phyloP scores from a whole-genome alignment of 2,113 vertebrate species.

The Sebastes schlegelii region DNA sequence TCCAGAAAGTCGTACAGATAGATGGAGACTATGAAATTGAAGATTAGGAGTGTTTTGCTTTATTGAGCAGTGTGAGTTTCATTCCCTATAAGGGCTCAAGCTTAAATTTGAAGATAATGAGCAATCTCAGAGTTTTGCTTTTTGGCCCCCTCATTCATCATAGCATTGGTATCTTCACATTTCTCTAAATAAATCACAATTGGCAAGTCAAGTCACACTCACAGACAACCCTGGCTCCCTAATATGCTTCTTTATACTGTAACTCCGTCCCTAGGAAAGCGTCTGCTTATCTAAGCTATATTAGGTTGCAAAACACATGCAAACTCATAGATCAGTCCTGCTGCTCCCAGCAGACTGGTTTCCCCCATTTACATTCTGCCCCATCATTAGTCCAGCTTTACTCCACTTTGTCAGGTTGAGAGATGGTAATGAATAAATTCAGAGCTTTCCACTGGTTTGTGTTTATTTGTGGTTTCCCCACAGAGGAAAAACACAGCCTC shows the following conservation, averaged over 20 bases:
- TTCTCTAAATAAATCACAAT: constrained; percentile 52
- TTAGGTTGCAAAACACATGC: constrained; percentile 62
- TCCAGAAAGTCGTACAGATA: not conserved
- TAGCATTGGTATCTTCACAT: constrained; percentile 42
- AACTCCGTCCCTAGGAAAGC: constrained; percentile 18
- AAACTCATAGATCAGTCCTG: constrained; percentile 51
- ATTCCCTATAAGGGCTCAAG: not conserved
- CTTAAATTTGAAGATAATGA: constrained; percentile 46
- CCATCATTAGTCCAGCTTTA: constrained; percentile 72
- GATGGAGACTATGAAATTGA: not conserved
- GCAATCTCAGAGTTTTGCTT: constrained; percentile 28
- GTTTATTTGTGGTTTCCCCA: constrained; percentile 35
- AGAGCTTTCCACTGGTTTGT: constrained; percentile 33
- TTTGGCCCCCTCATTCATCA: constrained; percentile 42
- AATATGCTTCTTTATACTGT: constrained; percentile 39
- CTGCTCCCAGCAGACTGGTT: constrained; percentile 54
- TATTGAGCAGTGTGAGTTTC: not conserved
- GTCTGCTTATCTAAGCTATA: constrained; percentile 57
- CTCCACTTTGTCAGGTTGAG: constrained; percentile 66
- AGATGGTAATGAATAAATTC: constrained; percentile 66
- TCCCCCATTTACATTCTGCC: constrained; percentile 58
- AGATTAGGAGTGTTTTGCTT: not conserved
- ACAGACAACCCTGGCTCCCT: not conserved
- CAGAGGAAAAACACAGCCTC: constrained; percentile 21
- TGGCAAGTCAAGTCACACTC: constrained; percentile 11